Evolutionary conservation across 2,797 vertebrate species (phyloP).

Genomic region (Phalanger gymnotis): DNA sequence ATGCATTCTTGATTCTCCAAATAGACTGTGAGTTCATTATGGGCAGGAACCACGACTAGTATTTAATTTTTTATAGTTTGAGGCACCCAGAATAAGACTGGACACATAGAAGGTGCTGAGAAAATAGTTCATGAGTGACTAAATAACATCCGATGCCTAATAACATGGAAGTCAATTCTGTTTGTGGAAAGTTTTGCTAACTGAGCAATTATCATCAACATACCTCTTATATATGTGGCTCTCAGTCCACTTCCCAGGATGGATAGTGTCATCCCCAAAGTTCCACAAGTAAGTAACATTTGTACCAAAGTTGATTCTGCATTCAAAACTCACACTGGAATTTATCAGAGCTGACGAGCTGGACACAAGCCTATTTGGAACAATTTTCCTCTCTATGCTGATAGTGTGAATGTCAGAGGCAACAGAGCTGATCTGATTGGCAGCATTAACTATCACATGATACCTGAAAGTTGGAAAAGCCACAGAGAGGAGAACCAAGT

Average conservation of each 20-base stretch:
- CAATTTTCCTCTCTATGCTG: constrained; percentile 85
- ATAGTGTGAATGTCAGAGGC: constrained; percentile 82
- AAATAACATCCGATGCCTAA: background rate
- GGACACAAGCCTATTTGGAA: constrained; percentile 85
- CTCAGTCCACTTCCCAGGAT: constrained; percentile 77
- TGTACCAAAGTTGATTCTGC: constrained; percentile 86
- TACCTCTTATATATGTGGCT: constrained; percentile 87
- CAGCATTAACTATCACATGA: constrained; percentile 81
- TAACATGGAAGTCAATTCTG: background rate
- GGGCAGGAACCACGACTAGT: accelerated
- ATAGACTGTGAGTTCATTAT: background rate
- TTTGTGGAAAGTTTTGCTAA: too few species aligned
- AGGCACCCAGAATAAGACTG: background rate
- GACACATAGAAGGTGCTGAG: background rate
- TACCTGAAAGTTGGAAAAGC: constrained; percentile 80
- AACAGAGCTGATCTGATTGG: constrained; percentile 66
- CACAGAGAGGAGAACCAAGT: background rate
- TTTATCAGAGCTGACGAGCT: constrained; percentile 84
- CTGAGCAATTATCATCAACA: accelerated
- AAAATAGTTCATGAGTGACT: background rate
- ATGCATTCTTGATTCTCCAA: background rate
- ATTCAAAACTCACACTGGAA: constrained; percentile 82
- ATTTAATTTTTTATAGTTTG: background rate
- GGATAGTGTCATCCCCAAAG: constrained; percentile 87
- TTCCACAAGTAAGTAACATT: constrained; percentile 86